phyloP scores from a whole-genome alignment of 2,888 invertebrate genomes.

The Hypena proboscidalis region DNA sequence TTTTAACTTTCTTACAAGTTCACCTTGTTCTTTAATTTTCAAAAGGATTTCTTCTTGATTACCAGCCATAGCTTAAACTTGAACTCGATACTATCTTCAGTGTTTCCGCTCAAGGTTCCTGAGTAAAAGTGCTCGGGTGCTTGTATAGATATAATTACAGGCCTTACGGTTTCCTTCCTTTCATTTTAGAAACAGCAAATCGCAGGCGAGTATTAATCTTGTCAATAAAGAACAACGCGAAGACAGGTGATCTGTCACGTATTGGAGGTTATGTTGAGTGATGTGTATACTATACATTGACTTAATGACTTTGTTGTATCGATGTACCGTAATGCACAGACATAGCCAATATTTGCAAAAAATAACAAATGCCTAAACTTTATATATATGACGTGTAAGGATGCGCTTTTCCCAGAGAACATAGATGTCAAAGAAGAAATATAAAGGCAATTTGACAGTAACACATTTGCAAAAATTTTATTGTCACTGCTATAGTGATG shows the following conservation, averaged over 20 bases:
- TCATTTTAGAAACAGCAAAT: constrained; percentile 57
- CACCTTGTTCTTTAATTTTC: constrained; percentile 88
- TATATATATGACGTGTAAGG: too few species aligned
- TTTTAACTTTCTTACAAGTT: constrained; percentile 92
- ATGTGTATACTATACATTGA: too few species aligned
- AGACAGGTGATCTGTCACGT: too few species aligned
- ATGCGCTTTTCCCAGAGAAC: too few species aligned
- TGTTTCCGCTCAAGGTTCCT: constrained; percentile 54
- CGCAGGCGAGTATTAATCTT: constrained; percentile 28
- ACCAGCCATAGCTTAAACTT: constrained; percentile 64
- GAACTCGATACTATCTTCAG: constrained; percentile 29
- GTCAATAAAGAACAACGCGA: constrained; percentile 14
- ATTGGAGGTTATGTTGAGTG: constrained; percentile 32
- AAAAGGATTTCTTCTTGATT: constrained; percentile 65
- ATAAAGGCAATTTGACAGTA: too few species aligned
- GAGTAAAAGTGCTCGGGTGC: constrained; percentile 57
- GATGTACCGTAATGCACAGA: too few species aligned
- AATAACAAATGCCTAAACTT: too few species aligned
- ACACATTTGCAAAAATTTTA: too few species aligned
- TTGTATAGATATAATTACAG: constrained; percentile 56
- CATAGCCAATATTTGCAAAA: too few species aligned
- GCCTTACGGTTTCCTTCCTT: constrained; percentile 61
- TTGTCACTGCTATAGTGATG: too few species aligned
- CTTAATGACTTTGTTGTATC: too few species aligned
- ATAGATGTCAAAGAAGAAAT: too few species aligned